Evolutionary conservation across 2,113 vertebrate species (phyloP), one percentile per base, ranked within the genome.

Genomic region (Myrmecobius fasciatus): DNA sequence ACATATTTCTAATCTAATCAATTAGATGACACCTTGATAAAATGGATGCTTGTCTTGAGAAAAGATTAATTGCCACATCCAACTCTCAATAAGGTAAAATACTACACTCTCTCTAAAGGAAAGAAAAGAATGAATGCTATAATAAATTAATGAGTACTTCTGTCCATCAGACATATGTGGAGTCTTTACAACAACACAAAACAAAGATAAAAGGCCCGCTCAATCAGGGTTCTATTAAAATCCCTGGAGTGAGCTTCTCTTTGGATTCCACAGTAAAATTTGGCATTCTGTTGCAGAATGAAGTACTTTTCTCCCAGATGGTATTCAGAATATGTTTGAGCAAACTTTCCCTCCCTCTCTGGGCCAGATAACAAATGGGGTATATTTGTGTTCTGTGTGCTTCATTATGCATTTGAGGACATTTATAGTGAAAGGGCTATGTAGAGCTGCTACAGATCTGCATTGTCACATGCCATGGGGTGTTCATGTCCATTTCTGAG

Each of bases 1-100:
- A 98, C 98, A 98, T 92, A 99, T 99, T 99, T 99, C 98, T 98
- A 98, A 98, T 98, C 98, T 98, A 99, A 99, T 99, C 99, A 98
- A 99, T 99, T 98, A 99, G 97, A 94, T 95, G 93, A 96, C 97
- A 98, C 98, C 97, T 98, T 98, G 98, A 98, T 98, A 98, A 98
- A 99, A 97, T 98, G 96, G 98, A 98, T 96, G 96, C 97, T 98
- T 98, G 95, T 97, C 98, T 99, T 98, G 98, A 98, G 98, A 98
- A 98, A 98, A 98, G 98, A 99, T 99, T 99, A 99, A 99, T 99
- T 98, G 98, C 98, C 95, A 96, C 96, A 97, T 98, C 95, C 97
- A 95, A 96, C 96, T 97, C 98, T 98, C 93, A 96, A 92, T 98
- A 96, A 98, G 97, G 98, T 98, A 98, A 98, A 98, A 97, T 98